Percentiles rank a stretch among this genome's conserved stretches.
Evolutionary conservation across 2,888 invertebrate species (phyloP).

Genomic region (Cheilosia vernalis): DNA sequence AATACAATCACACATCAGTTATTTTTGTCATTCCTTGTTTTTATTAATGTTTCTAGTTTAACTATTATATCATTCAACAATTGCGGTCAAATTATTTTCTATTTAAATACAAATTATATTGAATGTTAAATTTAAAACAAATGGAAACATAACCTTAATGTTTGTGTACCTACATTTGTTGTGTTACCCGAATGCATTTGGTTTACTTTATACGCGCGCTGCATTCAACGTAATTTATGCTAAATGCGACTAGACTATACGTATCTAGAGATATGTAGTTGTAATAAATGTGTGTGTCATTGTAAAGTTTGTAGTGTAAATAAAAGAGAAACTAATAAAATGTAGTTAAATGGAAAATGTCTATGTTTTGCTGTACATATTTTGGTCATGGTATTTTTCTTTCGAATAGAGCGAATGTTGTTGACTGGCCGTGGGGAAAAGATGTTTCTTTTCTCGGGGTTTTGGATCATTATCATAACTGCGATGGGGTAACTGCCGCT

Average conservation of each 20-base stretch:
- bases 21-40: constrained; percentile 39
- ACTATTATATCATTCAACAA: constrained; percentile 49
- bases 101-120: constrained; percentile 27
- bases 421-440: too few relatives aligned
- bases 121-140: constrained; percentile 27
- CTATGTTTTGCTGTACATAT: background rate
- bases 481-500: too few relatives aligned
- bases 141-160: constrained; percentile 21
- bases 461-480: too few relatives aligned
- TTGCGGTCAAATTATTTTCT: constrained; percentile 65
- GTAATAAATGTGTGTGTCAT: constrained; percentile 56
- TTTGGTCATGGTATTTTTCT: too few relatives aligned
- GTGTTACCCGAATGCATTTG: constrained; percentile 31
- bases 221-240: constrained; percentile 26
- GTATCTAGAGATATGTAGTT: constrained; percentile 35
- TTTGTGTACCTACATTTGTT: constrained; percentile 34
- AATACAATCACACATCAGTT: constrained; percentile 34
- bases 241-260: constrained; percentile 30
- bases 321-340: constrained; percentile 56
- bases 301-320: constrained; percentile 64
- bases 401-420: too few relatives aligned
- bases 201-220: constrained; percentile 25
- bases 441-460: too few relatives aligned
- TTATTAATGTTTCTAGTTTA: constrained; percentile 54
- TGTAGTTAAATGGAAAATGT: constrained; percentile 10